Conservation (phyloP, 2,888 invertebrate genomes). For the Masnerella sp. region DNA sequence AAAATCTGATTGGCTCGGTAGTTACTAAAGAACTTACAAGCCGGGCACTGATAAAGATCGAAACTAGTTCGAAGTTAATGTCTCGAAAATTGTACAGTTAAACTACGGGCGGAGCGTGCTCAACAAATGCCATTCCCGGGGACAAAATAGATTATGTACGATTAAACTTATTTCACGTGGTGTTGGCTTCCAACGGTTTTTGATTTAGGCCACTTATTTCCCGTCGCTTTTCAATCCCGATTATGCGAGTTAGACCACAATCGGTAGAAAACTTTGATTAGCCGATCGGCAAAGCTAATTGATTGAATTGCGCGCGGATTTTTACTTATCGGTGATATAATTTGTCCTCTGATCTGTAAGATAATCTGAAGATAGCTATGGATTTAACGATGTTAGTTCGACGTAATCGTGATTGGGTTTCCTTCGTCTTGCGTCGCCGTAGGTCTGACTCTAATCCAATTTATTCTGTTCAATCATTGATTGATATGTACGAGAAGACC, state of each 20-base stretch:
- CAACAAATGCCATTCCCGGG: constrained; percentile 19
- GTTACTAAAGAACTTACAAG: constrained; percentile 32
- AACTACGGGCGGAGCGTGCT: constrained; percentile 33
- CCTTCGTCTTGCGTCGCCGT: constrained; percentile 17
- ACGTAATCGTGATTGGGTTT: constrained; percentile 25
- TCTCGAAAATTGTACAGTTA: constrained; percentile 42
- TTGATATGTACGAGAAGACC: constrained; percentile 30
- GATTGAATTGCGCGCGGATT: too few relatives aligned
- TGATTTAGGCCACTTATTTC: too few relatives aligned
- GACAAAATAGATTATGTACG: constrained; percentile 34
- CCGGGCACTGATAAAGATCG: constrained; percentile 40
- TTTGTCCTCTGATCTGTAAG: constrained; percentile 21
- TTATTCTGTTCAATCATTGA: constrained; percentile 39
- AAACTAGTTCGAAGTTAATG: constrained; percentile 38
- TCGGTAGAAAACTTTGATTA: too few relatives aligned
- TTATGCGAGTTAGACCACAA: too few relatives aligned
- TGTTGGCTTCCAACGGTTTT: constrained; percentile 9
- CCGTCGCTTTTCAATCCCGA: too few relatives aligned
- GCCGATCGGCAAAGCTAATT: too few relatives aligned
- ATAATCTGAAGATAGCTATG: constrained; percentile 18
- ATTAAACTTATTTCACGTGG: constrained; percentile 33
- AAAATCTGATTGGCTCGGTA: constrained; percentile 36
- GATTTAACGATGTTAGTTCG: constrained; percentile 23
- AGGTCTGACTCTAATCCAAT: constrained; percentile 33
- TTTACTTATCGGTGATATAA: neutral